Percentiles rank a stretch among this genome's conserved stretches.
phyloP scores from a whole-genome alignment of 1,140 invertebrate species.

The Drosophila trapezifrons region DNA sequence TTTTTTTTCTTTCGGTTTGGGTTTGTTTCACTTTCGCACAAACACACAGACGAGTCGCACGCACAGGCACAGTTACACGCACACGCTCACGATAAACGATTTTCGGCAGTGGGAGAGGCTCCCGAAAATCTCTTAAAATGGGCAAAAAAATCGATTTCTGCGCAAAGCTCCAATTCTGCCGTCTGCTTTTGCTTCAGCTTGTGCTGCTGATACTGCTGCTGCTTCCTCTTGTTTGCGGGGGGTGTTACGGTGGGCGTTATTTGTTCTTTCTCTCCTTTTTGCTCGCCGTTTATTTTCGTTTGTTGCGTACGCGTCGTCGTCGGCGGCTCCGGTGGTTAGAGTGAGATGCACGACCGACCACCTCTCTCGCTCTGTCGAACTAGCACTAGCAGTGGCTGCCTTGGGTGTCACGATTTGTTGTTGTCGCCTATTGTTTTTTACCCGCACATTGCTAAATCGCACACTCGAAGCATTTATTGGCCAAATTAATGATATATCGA shows the following conservation, averaged over 20 bases:
- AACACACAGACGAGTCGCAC: conserved; percentile 18
- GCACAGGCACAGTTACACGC: conserved; percentile 33
- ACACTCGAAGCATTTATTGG: conserved; percentile 63
- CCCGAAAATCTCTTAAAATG: conserved; percentile 69
- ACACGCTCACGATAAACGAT: conserved; percentile 26
- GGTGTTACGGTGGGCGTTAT: conserved; percentile 77
- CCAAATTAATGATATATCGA: conserved; percentile 9
- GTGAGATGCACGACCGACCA: conserved; percentile 36
- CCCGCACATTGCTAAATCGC: conserved; percentile 61
- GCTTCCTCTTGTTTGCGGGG: conserved; percentile 46
- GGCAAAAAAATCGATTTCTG: conserved; percentile 82
- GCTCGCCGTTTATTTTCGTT: conserved; percentile 69
- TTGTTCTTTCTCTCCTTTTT: conserved; percentile 74
- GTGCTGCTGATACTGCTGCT: conserved; percentile 48
- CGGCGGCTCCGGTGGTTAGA: conserved; percentile 33
- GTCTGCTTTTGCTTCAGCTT: conserved; percentile 48
- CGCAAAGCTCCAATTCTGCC: conserved; percentile 76
- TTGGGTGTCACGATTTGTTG: conserved; percentile 49
- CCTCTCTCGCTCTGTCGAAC: conserved; percentile 31
- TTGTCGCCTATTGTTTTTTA: conserved; percentile 69
- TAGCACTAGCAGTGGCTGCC: conserved; percentile 40
- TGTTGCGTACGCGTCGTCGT: conserved; percentile 60
- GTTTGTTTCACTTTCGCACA: conserved; percentile 55
- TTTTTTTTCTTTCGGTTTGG: conserved; percentile 33
- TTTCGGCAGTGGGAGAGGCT: conserved; percentile 49